phyloP scores from a whole-genome alignment of 1,140 invertebrate species.

The Teleogryllus occipitalis region DNA sequence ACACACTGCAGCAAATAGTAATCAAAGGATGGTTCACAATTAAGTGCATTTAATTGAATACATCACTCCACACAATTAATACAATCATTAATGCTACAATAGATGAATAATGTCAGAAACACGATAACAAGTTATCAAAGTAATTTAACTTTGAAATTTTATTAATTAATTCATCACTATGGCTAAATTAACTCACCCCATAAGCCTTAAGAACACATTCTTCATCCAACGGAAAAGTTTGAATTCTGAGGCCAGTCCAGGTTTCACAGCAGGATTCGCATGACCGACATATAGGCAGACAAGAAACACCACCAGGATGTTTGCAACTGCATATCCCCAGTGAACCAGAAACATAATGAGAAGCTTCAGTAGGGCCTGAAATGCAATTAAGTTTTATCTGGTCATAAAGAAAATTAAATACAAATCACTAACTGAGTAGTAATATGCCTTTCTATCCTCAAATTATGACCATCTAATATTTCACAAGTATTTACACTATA shows the following conservation, averaged over 20 bases:
- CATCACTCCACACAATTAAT: not conserved
- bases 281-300: slow-evolving; percentile 90
- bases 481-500: too few relatives aligned
- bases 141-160: not conserved
- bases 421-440: not conserved
- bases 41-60: too few relatives aligned
- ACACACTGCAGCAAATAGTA: too few relatives aligned
- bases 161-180: not conserved
- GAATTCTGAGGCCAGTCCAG: slow-evolving; percentile 82
- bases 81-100: not conserved
- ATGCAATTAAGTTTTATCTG: slow-evolving; percentile 28
- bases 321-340: slow-evolving; percentile 81
- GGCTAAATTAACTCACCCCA: slow-evolving; percentile 54
- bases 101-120: not conserved
- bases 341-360: slow-evolving; percentile 88
- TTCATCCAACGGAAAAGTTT: slow-evolving; percentile 78
- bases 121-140: not conserved
- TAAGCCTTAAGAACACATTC: slow-evolving; percentile 58
- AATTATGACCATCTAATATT: too few relatives aligned
- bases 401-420: too few relatives aligned
- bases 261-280: slow-evolving; percentile 88
- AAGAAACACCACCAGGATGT: slow-evolving; percentile 68
- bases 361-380: slow-evolving; percentile 74
- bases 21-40: too few relatives aligned
- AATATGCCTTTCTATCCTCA: not conserved